A percentile compares a stretch with the other conserved stretches of the same genome.
phyloP scores from a whole-genome alignment of 2,113 vertebrate species.

The Platichthys stellatus region DNA sequence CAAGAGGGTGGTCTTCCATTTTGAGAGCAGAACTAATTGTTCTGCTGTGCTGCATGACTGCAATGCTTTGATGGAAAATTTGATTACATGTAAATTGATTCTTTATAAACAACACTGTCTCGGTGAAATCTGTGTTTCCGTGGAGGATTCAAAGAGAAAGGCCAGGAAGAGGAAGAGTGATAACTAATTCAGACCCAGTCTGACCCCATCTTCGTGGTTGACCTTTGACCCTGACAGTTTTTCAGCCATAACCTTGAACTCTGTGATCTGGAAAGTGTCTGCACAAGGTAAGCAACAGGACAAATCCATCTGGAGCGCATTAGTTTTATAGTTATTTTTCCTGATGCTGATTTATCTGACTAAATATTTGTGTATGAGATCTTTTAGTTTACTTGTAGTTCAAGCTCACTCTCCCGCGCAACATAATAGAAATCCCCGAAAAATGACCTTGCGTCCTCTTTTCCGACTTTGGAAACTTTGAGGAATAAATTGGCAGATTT shows the following conservation, averaged over 20 bases:
- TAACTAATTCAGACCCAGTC: neutral
- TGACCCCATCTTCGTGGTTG: conserved; percentile 26
- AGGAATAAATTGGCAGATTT: neutral
- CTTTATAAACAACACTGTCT: neutral
- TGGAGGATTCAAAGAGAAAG: neutral
- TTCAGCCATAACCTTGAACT: conserved; percentile 15
- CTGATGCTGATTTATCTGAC: neutral
- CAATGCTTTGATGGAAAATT: too few species aligned
- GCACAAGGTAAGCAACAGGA: neutral
- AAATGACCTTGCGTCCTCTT: neutral
- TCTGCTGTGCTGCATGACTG: too few species aligned
- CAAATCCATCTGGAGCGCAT: conserved; percentile 32
- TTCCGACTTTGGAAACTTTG: neutral
- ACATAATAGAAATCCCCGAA: conserved; percentile 4
- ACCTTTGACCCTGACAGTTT: conserved; percentile 24
- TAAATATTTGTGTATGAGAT: neutral
- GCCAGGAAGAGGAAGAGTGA: neutral
- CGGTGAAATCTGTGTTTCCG: neutral
- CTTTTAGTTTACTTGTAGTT: neutral
- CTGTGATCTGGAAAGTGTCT: neutral
- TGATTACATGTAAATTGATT: too few species aligned
- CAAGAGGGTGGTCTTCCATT: too few species aligned
- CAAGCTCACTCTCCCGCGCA: too few species aligned
- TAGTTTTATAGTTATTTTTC: neutral
- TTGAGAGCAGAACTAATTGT: too few species aligned